These are phyloP conservation scores for Lepeophtheirus nordmannii DNA, from an alignment of 2,888 invertebrate species.

Conservation along the genomic window DNA sequence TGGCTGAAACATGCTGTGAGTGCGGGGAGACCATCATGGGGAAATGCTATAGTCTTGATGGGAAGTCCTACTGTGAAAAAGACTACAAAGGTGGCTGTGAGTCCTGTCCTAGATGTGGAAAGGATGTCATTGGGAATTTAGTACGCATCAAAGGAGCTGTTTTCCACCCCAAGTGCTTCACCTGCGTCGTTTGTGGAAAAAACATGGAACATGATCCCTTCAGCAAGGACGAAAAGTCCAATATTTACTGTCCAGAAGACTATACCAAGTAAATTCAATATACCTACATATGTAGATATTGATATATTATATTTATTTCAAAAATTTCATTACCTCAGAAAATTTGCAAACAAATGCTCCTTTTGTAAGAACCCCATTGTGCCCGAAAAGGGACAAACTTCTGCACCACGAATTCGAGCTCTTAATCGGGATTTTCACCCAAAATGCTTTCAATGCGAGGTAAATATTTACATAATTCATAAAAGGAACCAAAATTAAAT, in stretches of 20 bases:
- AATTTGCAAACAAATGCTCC: slow-evolving; percentile 16
- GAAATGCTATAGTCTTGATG: slow-evolving; percentile 13
- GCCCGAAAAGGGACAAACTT: slow-evolving; percentile 9
- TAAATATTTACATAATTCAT: neutral
- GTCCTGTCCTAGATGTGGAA: slow-evolving; percentile 7
- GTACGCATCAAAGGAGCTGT: neutral
- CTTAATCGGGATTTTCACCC: slow-evolving; percentile 21
- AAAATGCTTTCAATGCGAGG: slow-evolving; percentile 24
- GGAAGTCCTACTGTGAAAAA: slow-evolving; percentile 16
- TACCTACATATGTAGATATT: neutral
- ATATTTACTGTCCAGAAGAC: slow-evolving; percentile 15
- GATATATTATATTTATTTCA: neutral
- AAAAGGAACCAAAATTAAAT: neutral
- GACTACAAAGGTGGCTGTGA: slow-evolving; percentile 13
- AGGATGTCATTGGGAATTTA: slow-evolving; percentile 7
- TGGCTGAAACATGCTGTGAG: slow-evolving; percentile 15
- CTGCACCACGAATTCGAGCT: slow-evolving; percentile 15
- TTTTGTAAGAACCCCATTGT: slow-evolving; percentile 19
- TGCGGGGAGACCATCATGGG: slow-evolving; percentile 21
- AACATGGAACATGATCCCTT: slow-evolving; percentile 7
- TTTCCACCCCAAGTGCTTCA: slow-evolving; percentile 18
- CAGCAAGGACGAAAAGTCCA: slow-evolving; percentile 7
- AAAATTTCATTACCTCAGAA: neutral
- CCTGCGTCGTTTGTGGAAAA: slow-evolving; percentile 11
- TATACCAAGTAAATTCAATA: slow-evolving; percentile 8